Conservation (phyloP, 1,140 invertebrate species). For the Drosophila tani region DNA sequence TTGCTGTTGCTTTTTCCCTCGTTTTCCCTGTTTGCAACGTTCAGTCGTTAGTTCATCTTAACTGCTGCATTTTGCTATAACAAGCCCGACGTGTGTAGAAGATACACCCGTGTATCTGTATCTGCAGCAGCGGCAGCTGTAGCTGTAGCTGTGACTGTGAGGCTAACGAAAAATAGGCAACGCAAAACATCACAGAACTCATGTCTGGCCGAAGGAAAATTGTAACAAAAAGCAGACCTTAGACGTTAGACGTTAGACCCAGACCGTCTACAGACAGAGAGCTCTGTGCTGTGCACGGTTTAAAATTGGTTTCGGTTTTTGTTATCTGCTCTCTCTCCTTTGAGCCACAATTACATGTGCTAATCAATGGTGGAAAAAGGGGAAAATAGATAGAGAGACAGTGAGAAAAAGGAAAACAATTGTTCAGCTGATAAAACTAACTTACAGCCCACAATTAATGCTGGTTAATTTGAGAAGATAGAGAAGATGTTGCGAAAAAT, state of each 20-base stretch:
- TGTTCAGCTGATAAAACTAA: conserved; percentile 28
- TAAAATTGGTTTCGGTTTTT: conserved; percentile 52
- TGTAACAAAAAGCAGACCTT: conserved; percentile 71
- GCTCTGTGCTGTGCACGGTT: conserved; percentile 6
- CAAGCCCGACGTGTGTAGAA: conserved; percentile 67
- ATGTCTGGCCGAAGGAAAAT: conserved; percentile 71
- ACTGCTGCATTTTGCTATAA: conserved; percentile 80
- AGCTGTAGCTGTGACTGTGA: conserved; percentile 23
- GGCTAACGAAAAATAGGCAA: conserved; percentile 70
- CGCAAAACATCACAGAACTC: conserved; percentile 75
- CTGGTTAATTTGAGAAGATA: conserved; percentile 25
- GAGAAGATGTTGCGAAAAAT: conserved; percentile 7
- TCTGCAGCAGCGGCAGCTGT: conserved; percentile 28
- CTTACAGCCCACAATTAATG: conserved; percentile 32
- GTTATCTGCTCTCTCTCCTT: conserved; percentile 12
- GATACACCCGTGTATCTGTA: conserved; percentile 53
- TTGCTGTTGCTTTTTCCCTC: conserved; percentile 22
- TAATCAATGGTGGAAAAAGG: conserved; percentile 53
- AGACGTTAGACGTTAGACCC: conserved; percentile 52
- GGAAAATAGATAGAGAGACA: conserved; percentile 12
- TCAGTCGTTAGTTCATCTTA: conserved; percentile 81
- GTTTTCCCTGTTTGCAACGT: conserved; percentile 67
- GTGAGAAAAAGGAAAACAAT: conserved; percentile 33
- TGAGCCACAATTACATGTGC: conserved; percentile 56
- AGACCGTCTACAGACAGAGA: conserved; percentile 52